Percentiles rank a stretch among this genome's conserved stretches.
Conservation (phyloP, 2,797 vertebrate genomes). For the Sebastes oblongus region DNA sequence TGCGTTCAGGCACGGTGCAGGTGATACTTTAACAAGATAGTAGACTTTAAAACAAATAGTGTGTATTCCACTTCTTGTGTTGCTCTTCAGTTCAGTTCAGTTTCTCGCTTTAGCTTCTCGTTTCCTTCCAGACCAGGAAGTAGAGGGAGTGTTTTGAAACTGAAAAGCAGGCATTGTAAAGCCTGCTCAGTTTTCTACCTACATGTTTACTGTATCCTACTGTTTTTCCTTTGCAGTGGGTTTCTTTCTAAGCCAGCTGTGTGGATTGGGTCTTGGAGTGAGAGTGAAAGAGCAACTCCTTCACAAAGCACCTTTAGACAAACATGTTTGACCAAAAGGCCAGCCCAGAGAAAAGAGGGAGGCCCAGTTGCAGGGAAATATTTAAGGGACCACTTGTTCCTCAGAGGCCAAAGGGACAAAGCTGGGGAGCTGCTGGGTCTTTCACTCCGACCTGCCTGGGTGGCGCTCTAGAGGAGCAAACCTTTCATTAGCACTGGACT, state of each 20-base stretch:
- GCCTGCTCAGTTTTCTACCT: background rate
- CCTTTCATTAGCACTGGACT: conserved; percentile 66
- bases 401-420: conserved; percentile 54
- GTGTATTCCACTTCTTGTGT: background rate
- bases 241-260: conserved; percentile 40
- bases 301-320: conserved; percentile 57
- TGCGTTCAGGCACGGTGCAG: conserved; percentile 5
- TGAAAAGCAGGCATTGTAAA: conserved; percentile 21
- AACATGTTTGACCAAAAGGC: conserved; percentile 58
- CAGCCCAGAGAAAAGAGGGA: conserved; percentile 38
- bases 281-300: conserved; percentile 53
- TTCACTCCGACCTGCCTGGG: conserved; percentile 52
- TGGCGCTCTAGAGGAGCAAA: conserved; percentile 33
- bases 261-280: conserved; percentile 27
- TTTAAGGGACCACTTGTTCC: conserved; percentile 59
- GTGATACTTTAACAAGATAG: conserved; percentile 29
- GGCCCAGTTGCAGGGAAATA: conserved; percentile 45
- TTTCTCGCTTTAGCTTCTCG: background rate
- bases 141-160: background rate
- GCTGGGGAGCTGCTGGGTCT: conserved; percentile 47
- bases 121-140: background rate
- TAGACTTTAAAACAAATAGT: conserved; percentile 24
- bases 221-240: conserved; percentile 30
- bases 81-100: background rate
- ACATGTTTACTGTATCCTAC: conserved; percentile 46